Base-by-base conservation (phyloP, 2,797 vertebrate species). In the Clarias laeviceps region DNA sequence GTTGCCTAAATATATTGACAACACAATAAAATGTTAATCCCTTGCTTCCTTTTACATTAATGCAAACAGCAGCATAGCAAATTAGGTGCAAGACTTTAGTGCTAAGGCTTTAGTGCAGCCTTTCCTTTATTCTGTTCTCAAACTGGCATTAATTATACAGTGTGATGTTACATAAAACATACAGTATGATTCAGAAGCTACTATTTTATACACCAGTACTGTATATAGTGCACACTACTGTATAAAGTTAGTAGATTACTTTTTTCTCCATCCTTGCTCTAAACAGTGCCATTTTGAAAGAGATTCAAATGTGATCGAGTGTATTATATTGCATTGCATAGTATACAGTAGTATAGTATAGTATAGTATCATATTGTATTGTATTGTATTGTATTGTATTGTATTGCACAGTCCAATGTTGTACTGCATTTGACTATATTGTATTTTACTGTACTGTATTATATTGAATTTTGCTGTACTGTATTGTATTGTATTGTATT, bases 21-120 rank as follows among this genome's bases (percentile, higher is more conserved):
- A 6, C 11, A 29, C 22, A 78, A 78, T n/a, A 37, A 78, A 61
- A 27, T 27, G 2, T n/a, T 80, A 80, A 79, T 79, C 76, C 59
- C 22, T 79, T 27, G 24, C 59, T n/a, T 64, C 77, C 59, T 64
- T n/a, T 80, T 22, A 5, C 5, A 22, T n/a, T 61, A 62, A 18
- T 34, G 15, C 8, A 24, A 17, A 7, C 34, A 64, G n/a, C 22
- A 40, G 77, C 22, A 61, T n/a, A 34, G 29, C 2, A 62, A 37
- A 62, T 37, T 2, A n/a, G 34, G 62, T 57, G 20, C 12, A 8
- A n/a, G 57, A n/a, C 32, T 61, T 62, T 2, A 20, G 11, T 27
- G 24, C 40, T n/a, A 8, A n/a, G 57, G 17, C 32, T 61, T 62
- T 2, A 20, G 11, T 27, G 24, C 40, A 29, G 73, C 50, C 3